Base-by-base conservation (phyloP, 2,888 invertebrate genomes). In the Urechis unicinctus region DNA sequence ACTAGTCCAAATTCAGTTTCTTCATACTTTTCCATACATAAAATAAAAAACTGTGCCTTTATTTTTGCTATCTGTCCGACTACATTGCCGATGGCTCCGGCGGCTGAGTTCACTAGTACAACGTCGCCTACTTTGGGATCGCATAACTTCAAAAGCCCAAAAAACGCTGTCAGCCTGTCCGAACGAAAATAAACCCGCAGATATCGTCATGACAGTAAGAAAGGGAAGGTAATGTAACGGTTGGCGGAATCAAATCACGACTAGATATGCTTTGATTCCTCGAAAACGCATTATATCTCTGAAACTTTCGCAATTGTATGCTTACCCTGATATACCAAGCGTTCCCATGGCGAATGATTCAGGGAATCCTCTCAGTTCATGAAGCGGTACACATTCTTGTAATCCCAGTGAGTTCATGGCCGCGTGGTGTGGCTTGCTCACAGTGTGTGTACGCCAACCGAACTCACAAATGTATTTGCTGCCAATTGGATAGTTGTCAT, bases 61-160 rank as follows among this genome's bases (percentile, higher is more conserved):
- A 85, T 82, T 79, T 88, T 88, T 1, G 84, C 88, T 60, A 89
- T 86, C 80, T 89, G 89, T 1, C 88, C 88, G 28, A 88, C 88
- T 50, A 85, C 82, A 57, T 83, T 85, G 4, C 89, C 89, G 17
- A 89, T 88, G 41, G 88, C 88, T 24, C 89, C 89, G 25, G 86
- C 88, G 17, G 88, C 89, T 3, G 85, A 85, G 29, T 84, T 85
- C 1, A 89, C 83, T 1, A 86, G 85, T 17, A 89, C 82, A 0
- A 85, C 85, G 75, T 89, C 88, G 9, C 86, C 88, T 3, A 81
- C 65, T 76, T 87, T 85, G 1, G 88, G 87, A 58, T 84, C 74
- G 61, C 87, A 88, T 56, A 88, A 78, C 64, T 88, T 86, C 60
- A 85, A 74, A 13, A 88, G 78, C 1, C 88, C 89, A 77, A 88